Conservation (phyloP, 2,888 invertebrate species). For the Thera britannica region DNA sequence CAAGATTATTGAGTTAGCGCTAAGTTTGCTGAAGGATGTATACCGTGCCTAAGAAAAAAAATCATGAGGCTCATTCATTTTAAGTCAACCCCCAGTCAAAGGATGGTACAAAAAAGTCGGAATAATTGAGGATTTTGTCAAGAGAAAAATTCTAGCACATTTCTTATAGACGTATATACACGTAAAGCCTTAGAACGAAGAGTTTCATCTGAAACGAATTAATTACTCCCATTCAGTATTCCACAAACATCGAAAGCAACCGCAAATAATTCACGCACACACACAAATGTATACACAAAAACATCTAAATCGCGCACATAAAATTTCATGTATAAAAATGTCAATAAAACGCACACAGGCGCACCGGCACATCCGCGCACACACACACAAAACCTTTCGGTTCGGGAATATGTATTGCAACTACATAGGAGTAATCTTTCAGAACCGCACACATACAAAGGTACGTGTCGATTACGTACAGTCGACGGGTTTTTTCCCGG, state of each 20-base stretch:
- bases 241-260: conserved; percentile 70
- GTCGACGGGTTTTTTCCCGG: conserved; percentile 69
- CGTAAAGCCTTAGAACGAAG: conserved; percentile 46
- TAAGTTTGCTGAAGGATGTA: no score
- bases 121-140: not conserved
- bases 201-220: conserved; percentile 72
- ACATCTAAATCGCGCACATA: conserved; percentile 75
- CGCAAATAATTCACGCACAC: conserved; percentile 71
- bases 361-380: conserved; percentile 38
- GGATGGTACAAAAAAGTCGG: not conserved
- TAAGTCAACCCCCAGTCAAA: not conserved
- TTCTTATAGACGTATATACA: conserved; percentile 26
- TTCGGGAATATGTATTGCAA: conserved; percentile 63
- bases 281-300: conserved; percentile 57
- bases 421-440: conserved; percentile 76
- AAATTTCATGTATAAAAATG: conserved; percentile 83
- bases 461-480: conserved; percentile 58
- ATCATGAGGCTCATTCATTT: not conserved
- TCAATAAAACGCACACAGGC: conserved; percentile 74
- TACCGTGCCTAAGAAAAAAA: no score
- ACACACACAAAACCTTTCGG: conserved; percentile 61
- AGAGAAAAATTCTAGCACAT: conserved; percentile 20
- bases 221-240: conserved; percentile 78
- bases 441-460: conserved; percentile 57
- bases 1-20: no score